Evolutionary conservation across 2,113 vertebrate species (phyloP).

Genomic region (Paradisaea rubra): DNA sequence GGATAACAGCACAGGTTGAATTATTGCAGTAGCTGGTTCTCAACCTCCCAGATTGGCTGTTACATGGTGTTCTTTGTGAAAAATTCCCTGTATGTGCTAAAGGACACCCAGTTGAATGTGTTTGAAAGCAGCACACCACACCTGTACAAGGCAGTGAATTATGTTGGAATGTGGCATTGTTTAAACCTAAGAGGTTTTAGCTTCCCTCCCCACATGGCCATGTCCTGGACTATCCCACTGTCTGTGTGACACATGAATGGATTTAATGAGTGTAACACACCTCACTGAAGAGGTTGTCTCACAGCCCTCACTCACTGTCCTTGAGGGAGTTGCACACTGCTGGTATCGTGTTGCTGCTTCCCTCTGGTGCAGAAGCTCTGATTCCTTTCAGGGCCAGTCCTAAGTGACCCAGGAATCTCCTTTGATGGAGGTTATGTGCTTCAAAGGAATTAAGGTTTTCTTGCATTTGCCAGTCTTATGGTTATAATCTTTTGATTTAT

Average conservation of each 20-base stretch:
- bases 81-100: not conserved
- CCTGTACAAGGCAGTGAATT: not conserved
- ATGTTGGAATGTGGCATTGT: not conserved
- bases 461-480: not conserved
- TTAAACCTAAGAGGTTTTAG: not conserved
- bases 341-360: accelerated
- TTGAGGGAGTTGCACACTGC: not conserved
- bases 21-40: conserved; percentile 7
- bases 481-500: not conserved
- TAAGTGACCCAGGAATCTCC: not conserved
- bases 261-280: not conserved
- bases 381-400: not conserved
- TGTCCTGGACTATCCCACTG: not conserved
- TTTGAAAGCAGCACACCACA: not conserved
- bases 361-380: not conserved
- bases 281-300: not conserved
- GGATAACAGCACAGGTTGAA: conserved; percentile 25
- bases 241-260: not conserved
- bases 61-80: not conserved
- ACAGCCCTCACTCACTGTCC: not conserved
- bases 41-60: not conserved
- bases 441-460: not conserved
- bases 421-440: not conserved
- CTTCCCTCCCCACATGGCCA: not conserved
- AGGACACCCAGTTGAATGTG: not conserved